Evolutionary conservation across 2,888 invertebrate genomes (phyloP).

Genomic region (Watsonalla binaria): DNA sequence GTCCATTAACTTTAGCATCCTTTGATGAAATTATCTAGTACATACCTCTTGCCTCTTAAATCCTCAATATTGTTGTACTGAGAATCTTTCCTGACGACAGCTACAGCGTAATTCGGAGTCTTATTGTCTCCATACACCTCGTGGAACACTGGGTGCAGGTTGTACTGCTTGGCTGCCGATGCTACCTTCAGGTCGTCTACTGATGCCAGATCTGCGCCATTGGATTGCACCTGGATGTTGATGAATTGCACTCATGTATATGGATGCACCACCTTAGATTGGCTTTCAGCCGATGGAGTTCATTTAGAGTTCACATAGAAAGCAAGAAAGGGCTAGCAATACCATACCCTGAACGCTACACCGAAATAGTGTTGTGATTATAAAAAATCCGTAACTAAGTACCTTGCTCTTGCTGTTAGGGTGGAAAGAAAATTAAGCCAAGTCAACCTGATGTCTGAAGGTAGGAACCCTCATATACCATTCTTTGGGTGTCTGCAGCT

Average conservation of each 20-base stretch:
- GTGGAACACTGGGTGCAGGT: slow-evolving; percentile 80
- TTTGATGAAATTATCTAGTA: slow-evolving; percentile 1
- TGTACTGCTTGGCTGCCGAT: slow-evolving; percentile 74
- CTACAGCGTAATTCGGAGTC: slow-evolving; percentile 81
- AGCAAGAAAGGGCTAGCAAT: too few species aligned
- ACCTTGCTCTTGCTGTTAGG: too few species aligned
- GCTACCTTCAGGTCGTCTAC: slow-evolving; percentile 81
- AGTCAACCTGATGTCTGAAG: background rate
- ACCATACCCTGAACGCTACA: too few species aligned
- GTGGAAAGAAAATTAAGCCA: too few species aligned
- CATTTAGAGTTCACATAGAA: too few species aligned
- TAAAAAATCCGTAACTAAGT: too few species aligned
- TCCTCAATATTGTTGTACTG: slow-evolving; percentile 77
- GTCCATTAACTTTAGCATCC: too few species aligned
- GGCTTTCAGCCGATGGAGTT: too few species aligned
- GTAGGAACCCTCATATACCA: background rate
- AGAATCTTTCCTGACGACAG: slow-evolving; percentile 81
- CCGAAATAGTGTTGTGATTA: too few species aligned
- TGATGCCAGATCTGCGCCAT: slow-evolving; percentile 84
- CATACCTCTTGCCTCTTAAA: slow-evolving; percentile 79
- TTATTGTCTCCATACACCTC: slow-evolving; percentile 80
- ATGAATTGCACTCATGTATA: background rate
- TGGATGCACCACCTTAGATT: too few species aligned
- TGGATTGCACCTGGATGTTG: slow-evolving; percentile 74
- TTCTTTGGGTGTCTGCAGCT: too few species aligned